Conservation (phyloP, 2,113 vertebrate species). For the Galemys pyrenaicus region DNA sequence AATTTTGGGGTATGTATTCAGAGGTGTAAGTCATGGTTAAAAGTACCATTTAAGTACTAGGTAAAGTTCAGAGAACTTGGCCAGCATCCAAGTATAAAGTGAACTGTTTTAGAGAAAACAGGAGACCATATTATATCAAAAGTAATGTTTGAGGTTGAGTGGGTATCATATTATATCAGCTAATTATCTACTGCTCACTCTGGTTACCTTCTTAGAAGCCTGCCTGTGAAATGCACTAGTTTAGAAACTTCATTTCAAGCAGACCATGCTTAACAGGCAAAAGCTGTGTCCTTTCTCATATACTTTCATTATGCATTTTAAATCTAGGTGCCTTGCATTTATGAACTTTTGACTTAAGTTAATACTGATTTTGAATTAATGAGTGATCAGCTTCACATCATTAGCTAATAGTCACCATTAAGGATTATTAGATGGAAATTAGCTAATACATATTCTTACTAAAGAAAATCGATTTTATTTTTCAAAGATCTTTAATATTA, state of each 20-base stretch:
- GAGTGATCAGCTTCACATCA: background rate
- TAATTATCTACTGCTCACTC: background rate
- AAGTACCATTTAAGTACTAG: constrained; percentile 10
- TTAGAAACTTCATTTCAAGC: constrained; percentile 18
- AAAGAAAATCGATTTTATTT: constrained; percentile 46
- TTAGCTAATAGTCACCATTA: constrained; percentile 14
- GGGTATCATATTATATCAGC: background rate
- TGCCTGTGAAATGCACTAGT: constrained; percentile 31
- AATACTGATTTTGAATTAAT: constrained; percentile 49
- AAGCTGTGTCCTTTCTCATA: background rate
- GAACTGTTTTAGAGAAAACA: constrained; percentile 3
- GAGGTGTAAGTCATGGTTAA: constrained; percentile 8
- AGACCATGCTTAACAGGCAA: background rate
- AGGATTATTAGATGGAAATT: constrained; percentile 24
- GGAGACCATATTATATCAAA: background rate
- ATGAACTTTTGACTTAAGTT: constrained; percentile 41
- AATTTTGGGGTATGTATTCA: constrained; percentile 42
- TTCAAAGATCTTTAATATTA: constrained; percentile 58
- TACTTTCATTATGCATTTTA: constrained; percentile 31
- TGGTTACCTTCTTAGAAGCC: background rate
- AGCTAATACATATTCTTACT: constrained; percentile 38
- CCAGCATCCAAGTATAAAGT: background rate
- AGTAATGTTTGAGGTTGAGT: constrained; percentile 22
- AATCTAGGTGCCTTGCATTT: constrained; percentile 25
- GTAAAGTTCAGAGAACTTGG: constrained; percentile 50